A percentile compares a stretch with the other conserved stretches of the same genome.
phyloP scores from a whole-genome alignment of 1,140 invertebrate species.

The Helicoverpa zea region DNA sequence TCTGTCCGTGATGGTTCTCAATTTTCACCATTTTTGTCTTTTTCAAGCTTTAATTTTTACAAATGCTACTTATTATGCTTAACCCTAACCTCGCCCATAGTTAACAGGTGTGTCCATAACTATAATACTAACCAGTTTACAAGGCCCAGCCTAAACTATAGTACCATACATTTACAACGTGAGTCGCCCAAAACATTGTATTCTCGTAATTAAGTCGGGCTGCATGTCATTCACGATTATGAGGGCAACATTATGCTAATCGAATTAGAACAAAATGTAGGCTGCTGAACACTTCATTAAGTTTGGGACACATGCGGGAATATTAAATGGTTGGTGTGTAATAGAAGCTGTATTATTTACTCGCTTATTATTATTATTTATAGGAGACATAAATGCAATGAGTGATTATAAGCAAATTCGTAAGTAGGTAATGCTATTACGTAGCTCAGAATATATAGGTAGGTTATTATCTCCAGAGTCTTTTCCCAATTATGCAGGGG shows the following conservation, averaged over 20 bases:
- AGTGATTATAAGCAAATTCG: too few relatives aligned
- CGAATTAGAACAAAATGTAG: slow-evolving; percentile 32
- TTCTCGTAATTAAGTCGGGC: slow-evolving; percentile 10
- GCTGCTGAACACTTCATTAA: slow-evolving; percentile 20
- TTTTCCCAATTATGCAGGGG: too few relatives aligned
- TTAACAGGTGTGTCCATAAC: not conserved
- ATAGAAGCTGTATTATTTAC: too few relatives aligned
- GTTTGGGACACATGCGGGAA: not conserved
- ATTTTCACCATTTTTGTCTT: too few relatives aligned
- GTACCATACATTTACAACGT: not conserved
- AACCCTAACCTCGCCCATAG: not conserved
- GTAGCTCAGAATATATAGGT: too few relatives aligned
- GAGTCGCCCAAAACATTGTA: not conserved
- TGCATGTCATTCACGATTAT: slow-evolving; percentile 38
- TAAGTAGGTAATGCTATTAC: too few relatives aligned
- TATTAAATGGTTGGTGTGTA: not conserved
- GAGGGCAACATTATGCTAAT: slow-evolving; percentile 35
- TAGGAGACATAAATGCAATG: too few relatives aligned
- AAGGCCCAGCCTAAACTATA: not conserved
- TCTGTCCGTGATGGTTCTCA: too few relatives aligned
- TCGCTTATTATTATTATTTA: too few relatives aligned
- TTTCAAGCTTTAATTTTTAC: too few relatives aligned
- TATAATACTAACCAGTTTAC: not conserved
- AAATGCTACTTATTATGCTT: too few relatives aligned
- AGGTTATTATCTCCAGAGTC: too few relatives aligned